These are phyloP conservation scores for Odontothrips loti DNA, from an alignment of 2,888 invertebrate genomes.

Conservation along the genomic window DNA sequence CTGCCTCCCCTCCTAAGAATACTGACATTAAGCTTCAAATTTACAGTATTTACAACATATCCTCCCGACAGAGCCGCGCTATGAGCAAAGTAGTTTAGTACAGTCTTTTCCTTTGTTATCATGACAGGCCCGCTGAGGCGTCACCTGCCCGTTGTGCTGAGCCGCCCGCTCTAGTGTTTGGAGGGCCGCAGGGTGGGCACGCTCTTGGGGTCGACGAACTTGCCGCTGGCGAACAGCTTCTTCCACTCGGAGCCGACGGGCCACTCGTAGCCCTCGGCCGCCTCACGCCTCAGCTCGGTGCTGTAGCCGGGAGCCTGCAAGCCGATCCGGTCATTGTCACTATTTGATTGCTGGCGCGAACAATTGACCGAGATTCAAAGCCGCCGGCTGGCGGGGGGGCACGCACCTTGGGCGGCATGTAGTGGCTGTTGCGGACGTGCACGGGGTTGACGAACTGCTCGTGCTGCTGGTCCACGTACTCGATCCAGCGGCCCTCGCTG, in stretches of 20 bases:
- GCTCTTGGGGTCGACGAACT: background rate
- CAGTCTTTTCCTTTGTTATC: background rate
- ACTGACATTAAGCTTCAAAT: too few species aligned
- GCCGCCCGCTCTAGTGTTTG: background rate
- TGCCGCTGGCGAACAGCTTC: constrained; percentile 57
- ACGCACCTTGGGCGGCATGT: constrained; percentile 67
- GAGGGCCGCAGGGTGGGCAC: background rate
- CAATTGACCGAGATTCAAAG: background rate
- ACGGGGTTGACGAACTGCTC: constrained; percentile 79
- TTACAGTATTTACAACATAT: too few species aligned
- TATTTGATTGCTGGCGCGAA: background rate
- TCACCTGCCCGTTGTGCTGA: too few species aligned
- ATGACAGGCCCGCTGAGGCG: too few species aligned
- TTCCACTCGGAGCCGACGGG: constrained; percentile 77
- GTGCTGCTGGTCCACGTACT: constrained; percentile 86
- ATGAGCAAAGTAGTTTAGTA: too few species aligned
- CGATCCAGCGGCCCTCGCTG: constrained; percentile 68
- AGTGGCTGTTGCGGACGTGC: constrained; percentile 63
- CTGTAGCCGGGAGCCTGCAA: constrained; percentile 73
- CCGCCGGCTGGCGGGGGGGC: background rate
- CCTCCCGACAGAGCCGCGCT: too few species aligned
- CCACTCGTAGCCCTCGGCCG: constrained; percentile 65
- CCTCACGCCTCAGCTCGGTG: constrained; percentile 66
- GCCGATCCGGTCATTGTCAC: background rate
- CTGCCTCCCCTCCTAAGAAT: too few species aligned